Evolutionary conservation across 2,888 invertebrate species (phyloP), one percentile per base, ranked within the genome.

Genomic region (Drosophila lacicola): DNA sequence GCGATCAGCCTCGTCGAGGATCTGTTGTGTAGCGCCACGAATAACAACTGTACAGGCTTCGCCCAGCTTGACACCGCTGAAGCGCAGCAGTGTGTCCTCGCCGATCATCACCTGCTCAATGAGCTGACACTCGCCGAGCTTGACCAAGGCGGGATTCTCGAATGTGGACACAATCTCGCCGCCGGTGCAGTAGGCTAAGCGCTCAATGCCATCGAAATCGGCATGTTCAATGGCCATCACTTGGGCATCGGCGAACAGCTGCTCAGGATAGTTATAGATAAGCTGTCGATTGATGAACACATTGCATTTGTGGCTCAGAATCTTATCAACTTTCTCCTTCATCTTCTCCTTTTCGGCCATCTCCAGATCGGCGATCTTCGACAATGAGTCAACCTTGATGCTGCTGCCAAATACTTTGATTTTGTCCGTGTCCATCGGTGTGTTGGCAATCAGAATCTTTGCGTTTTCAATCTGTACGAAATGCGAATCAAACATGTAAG

Each of bases 161-260:
- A 99, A 99, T 0, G 99, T 99, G 14, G 99, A 99, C 1, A 97
- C 98, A 85, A 99, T 99, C 93, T 99, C 99, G 67, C 98, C 99
- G 58, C 98, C 99, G 72, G 99, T 98, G 13, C 99, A 99, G 25
- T 99, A 94, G 29, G 99, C 99, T 65, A 99, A 93, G 70, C 99
- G 95, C 92, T 99, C 99, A 88, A 99, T 98, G 55, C 99, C 99
- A 92, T 99, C 99, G 91, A 99, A 99, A 92, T 99, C 99, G 3
- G 99, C 99, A 92, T 99, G 99, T 91, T 99, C 99, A 82, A 99
- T 99, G 1, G 99, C 99, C 99, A 99, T 99, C 9, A 99, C 95
- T 50, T 97, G 97, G 46, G 98, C 97, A 93, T 99, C 99, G 41
- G 99, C 98, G 92, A 99, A 99, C 83, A 99, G 93, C 93, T 99